phyloP scores from a whole-genome alignment of 2,888 invertebrate species.

The Caenorhabditis sp. region DNA sequence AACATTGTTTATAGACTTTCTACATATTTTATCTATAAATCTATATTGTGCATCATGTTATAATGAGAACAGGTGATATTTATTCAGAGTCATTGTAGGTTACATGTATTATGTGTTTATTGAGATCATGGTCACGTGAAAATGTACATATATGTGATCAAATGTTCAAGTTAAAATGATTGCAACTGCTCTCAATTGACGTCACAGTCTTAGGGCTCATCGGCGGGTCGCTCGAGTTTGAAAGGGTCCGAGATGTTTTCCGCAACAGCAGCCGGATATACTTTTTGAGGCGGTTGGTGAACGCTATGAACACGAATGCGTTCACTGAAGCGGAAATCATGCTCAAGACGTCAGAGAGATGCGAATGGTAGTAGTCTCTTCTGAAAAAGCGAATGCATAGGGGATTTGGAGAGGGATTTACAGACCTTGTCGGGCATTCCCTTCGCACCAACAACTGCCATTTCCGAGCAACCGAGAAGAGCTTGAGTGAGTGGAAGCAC shows the following conservation, averaged over 20 bases:
- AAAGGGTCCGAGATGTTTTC: constrained; percentile 77
- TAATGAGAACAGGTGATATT: no score
- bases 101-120: constrained; percentile 1
- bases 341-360: constrained; percentile 74
- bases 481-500: constrained; percentile 74
- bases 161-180: constrained; percentile 55
- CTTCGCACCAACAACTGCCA: constrained; percentile 75
- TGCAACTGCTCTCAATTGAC: constrained; percentile 65
- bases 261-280: constrained; percentile 76
- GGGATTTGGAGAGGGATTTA: not conserved
- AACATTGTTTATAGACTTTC: no score
- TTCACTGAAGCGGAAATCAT: constrained; percentile 78
- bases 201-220: constrained; percentile 72
- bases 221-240: constrained; percentile 76
- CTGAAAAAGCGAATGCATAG: constrained; percentile 59
- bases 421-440: constrained; percentile 75
- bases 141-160: constrained; percentile 21
- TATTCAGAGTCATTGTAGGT: no score
- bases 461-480: constrained; percentile 74
- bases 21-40: not conserved
- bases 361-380: constrained; percentile 76
- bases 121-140: constrained; percentile 24
- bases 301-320: constrained; percentile 79
- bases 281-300: constrained; percentile 73
- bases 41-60: no score